A percentile compares a stretch with the other conserved stretches of the same genome.
phyloP scores from a whole-genome alignment of 2,797 vertebrate genomes.

The Capromys pilorides region DNA sequence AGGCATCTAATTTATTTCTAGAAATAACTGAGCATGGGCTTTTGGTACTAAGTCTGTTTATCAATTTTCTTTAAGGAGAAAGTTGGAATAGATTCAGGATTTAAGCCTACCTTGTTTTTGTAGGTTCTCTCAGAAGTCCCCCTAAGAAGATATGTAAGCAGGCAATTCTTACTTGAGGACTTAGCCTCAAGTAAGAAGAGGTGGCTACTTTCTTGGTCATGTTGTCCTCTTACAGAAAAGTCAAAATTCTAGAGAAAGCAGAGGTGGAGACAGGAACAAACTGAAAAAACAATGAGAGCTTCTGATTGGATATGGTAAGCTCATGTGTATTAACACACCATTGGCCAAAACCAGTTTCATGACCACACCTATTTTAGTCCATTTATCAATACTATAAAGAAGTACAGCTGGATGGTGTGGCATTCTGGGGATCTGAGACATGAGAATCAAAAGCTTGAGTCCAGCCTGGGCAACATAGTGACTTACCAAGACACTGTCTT shows the following conservation, averaged over 20 bases:
- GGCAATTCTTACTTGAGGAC: neutral
- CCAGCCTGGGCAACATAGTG: neutral
- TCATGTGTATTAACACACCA: neutral
- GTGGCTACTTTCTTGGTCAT: neutral
- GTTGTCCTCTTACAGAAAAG: neutral
- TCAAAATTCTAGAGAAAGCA: neutral
- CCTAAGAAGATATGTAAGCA: neutral
- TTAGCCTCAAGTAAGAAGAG: neutral
- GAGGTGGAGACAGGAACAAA: neutral
- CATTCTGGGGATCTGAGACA: neutral
- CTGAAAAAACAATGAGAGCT: neutral
- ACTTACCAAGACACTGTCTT: neutral
- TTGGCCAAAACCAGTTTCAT: neutral
- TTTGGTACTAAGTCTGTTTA: neutral
- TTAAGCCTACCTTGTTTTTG: neutral
- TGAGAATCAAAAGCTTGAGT: neutral
- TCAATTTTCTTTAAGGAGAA: conserved; percentile 19
- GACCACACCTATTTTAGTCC: neutral
- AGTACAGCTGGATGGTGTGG: neutral
- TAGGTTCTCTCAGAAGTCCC: neutral
- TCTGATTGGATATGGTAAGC: neutral
- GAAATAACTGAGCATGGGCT: neutral
- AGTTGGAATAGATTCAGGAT: neutral
- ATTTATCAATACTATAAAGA: neutral
- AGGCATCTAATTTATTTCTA: neutral